phyloP scores from a whole-genome alignment of 2,888 invertebrate species.

The Gibbula magus region DNA sequence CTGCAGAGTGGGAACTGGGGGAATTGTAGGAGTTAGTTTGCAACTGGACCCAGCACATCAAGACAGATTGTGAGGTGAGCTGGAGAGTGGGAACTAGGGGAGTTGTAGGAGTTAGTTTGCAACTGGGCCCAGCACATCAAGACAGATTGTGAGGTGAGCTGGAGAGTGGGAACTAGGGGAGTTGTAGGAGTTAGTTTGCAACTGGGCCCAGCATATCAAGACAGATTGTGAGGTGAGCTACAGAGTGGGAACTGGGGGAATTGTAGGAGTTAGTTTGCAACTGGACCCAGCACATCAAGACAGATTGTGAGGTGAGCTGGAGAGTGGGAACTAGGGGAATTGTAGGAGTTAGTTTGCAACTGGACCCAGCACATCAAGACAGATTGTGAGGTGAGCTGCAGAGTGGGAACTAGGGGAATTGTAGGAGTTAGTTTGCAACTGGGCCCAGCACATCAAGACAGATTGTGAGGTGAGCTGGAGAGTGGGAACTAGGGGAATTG shows the following conservation, averaged over 20 bases:
- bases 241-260: neutral
- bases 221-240: conserved; percentile 80
- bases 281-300: conserved; percentile 87
- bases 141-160: conserved; percentile 80
- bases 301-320: conserved; percentile 80
- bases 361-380: conserved; percentile 87
- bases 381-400: conserved; percentile 80
- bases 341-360: conserved; percentile 47
- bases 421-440: conserved; percentile 73
- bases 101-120: neutral
- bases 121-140: conserved; percentile 87
- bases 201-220: conserved; percentile 87
- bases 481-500: neutral
- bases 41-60: conserved; percentile 86
- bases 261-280: conserved; percentile 47
- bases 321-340: neutral
- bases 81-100: neutral
- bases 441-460: conserved; percentile 86
- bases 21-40: neutral
- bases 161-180: neutral
- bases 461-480: conserved; percentile 80
- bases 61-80: conserved; percentile 81
- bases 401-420: neutral
- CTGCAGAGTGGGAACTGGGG: neutral
- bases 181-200: conserved; percentile 25